Conservation (phyloP, 64 coral and sea anemone genomes). For the Porites australiensis region DNA sequence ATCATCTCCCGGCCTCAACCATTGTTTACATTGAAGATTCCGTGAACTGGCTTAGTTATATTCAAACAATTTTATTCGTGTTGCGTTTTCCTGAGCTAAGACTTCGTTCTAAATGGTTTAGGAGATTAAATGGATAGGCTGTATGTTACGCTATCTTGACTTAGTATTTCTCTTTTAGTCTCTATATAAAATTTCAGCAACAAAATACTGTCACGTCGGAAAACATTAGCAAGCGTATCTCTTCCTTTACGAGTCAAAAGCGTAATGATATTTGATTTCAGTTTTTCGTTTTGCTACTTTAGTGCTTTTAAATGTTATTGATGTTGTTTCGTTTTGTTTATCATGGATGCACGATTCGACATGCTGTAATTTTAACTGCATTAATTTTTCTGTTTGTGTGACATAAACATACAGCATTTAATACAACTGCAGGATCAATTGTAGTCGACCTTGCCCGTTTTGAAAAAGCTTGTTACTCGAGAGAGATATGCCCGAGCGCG, state of each 20-base stretch:
- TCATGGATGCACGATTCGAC: neutral
- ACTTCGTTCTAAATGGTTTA: neutral
- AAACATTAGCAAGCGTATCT: neutral
- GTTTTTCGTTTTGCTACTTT: neutral
- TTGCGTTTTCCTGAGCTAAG: neutral
- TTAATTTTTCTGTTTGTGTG: neutral
- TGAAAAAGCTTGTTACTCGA: neutral
- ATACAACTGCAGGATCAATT: neutral
- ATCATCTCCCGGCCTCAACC: neutral
- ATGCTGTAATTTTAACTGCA: neutral
- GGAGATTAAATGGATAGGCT: neutral
- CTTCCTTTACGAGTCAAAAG: neutral
- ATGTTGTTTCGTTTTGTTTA: neutral
- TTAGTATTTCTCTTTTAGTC: neutral
- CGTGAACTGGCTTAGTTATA: neutral
- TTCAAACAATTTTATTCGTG: conserved; percentile 15
- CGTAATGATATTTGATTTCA: neutral
- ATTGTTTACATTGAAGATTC: conserved; percentile 26
- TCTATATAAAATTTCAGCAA: neutral
- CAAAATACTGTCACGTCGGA: neutral
- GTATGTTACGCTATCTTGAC: neutral
- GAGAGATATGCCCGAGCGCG: neutral
- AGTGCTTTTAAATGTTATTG: neutral
- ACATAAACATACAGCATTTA: neutral
- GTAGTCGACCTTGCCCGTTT: neutral